phyloP scores from a whole-genome alignment of 2,797 vertebrate genomes.

The Phylloscopus collybita region DNA sequence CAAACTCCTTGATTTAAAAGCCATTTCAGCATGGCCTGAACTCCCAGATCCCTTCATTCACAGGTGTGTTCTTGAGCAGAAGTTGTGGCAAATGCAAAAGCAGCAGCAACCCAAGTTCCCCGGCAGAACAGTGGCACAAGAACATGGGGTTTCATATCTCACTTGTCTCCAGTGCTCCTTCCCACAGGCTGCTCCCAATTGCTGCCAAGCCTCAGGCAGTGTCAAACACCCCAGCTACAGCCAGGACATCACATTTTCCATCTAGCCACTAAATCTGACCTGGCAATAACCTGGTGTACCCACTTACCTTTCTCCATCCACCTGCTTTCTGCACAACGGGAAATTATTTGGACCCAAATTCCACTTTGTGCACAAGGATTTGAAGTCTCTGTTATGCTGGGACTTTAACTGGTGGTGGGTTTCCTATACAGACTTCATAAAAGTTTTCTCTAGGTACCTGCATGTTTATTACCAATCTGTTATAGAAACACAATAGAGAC shows the following conservation, averaged over 20 bases:
- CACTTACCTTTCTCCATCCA: not conserved
- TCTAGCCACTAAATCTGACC: not conserved
- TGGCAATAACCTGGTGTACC: not conserved
- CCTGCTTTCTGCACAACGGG: not conserved
- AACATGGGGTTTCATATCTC: rapidly evolving
- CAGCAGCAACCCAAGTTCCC: not conserved
- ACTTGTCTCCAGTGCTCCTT: not conserved
- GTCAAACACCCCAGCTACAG: not conserved
- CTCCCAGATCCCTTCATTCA: not conserved
- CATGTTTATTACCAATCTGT: not conserved
- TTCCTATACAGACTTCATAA: not conserved
- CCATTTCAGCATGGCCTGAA: not conserved
- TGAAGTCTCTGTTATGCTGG: not conserved
- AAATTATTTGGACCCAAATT: not conserved
- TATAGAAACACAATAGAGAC: not conserved
- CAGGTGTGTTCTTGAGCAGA: not conserved
- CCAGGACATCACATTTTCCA: not conserved
- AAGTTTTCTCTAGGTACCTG: not conserved
- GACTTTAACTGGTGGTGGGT: not conserved
- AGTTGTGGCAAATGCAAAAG: not conserved
- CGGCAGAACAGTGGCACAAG: rapidly evolving
- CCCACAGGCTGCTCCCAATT: not conserved
- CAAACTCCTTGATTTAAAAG: not conserved
- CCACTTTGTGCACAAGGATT: not conserved
- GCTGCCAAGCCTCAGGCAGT: not conserved